These are phyloP conservation scores for Neodon shergylaensis DNA, from an alignment of 2,113 vertebrate genomes.

Conservation along the genomic window DNA sequence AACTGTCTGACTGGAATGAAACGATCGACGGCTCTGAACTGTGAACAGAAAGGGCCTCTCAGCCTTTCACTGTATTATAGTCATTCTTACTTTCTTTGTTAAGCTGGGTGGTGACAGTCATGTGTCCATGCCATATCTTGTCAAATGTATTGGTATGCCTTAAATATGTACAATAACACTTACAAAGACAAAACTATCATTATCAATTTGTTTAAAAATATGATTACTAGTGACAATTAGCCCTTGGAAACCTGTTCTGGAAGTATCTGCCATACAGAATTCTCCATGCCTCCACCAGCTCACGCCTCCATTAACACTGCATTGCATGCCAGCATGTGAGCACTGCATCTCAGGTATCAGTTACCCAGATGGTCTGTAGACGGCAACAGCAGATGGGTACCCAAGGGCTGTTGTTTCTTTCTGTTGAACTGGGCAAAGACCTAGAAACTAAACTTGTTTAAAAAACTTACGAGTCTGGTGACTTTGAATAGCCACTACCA, in stretches of 20 bases:
- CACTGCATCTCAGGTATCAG: not conserved
- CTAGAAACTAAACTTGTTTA: not conserved
- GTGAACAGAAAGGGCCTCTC: not conserved
- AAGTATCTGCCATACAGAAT: not conserved
- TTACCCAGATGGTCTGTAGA: not conserved
- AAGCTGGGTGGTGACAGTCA: not conserved
- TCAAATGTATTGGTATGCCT: not conserved
- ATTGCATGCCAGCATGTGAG: not conserved
- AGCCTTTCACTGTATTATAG: not conserved
- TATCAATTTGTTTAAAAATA: not conserved
- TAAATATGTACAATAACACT: not conserved
- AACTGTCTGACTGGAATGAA: not conserved
- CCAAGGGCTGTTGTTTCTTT: not conserved
- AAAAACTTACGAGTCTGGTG: conserved; percentile 93
- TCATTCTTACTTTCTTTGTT: not conserved
- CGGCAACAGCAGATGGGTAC: not conserved
- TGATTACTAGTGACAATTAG: not conserved
- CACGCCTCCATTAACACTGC: not conserved
- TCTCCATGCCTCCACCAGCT: not conserved
- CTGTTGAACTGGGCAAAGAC: not conserved
- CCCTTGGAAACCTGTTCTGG: not conserved
- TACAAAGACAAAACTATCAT: not conserved
- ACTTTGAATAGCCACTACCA: conserved; percentile 96
- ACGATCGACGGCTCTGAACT: not conserved
- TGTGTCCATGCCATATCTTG: not conserved